Base-by-base conservation (phyloP, 2,888 invertebrate genomes). In the Latrodectus hesperus region DNA sequence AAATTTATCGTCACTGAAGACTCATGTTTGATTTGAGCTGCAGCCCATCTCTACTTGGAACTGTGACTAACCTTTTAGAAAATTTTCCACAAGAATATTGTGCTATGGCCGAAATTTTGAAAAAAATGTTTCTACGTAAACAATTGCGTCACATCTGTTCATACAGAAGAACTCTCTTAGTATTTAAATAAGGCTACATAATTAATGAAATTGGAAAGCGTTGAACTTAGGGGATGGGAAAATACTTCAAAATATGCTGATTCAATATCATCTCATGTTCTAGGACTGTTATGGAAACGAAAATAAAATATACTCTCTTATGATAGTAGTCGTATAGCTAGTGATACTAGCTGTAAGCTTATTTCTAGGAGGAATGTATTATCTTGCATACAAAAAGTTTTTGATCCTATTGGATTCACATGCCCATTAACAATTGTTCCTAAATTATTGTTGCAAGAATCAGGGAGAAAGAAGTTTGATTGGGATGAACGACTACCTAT, bases 371-470 rank as follows among this genome's bases (percentile, higher is more conserved):
- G 55, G 14, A 55, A 55, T 55, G 55, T 55, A 2, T 55, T 55
- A 14, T 55, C 55, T 14, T 55, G 11, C 55, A 55, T 55, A 12
- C 55, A 55, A 26, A 22, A 11, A 11, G 68, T 68, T n/a, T 68
- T n/a, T 68, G 68, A 68, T 68, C 68, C 11, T 22, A n/a, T 22
- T 14, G 16, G 68, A n/a, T 68, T 68, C 16, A 68, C 68, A 1
- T 22, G 68, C 68, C 4, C 68, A 16, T 10, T 26, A 1, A n/a
- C 26, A 1, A n/a, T 68, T 1, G 11, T 68, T 68, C 68, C 68
- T 22, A 68, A 68, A 68, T 68, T 26, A n/a, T 68, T 68, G 68
- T 68, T 68, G 3, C 68, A 26, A 68, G 26, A 68, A 68, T 16
- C 3, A 14, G 1, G 68, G 68, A 26, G 16, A n/a, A 68, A 68